phyloP scores from a whole-genome alignment of 2,113 vertebrate species.

The Martes martes region DNA sequence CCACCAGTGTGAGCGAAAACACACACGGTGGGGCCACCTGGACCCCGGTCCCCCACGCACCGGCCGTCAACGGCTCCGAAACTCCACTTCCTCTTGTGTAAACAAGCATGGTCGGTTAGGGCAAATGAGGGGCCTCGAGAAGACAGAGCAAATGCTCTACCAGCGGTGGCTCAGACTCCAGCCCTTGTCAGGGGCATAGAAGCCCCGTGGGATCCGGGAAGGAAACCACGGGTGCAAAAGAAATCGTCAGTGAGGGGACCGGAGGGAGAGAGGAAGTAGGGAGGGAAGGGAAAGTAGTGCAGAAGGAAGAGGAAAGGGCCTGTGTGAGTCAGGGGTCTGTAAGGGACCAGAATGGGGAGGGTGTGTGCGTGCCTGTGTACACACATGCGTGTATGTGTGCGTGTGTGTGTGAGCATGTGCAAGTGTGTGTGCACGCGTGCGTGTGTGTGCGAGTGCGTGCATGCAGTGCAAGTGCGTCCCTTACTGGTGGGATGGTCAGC shows the following conservation, averaged over 20 bases:
- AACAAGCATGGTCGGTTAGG: neutral
- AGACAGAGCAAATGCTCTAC: neutral
- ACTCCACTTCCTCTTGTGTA: neutral
- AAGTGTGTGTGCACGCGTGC: neutral
- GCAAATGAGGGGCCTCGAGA: neutral
- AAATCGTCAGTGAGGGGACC: neutral
- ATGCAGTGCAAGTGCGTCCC: neutral
- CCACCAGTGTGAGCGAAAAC: no score
- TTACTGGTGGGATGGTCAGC: neutral
- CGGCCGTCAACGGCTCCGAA: neutral
- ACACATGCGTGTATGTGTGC: fast-evolving
- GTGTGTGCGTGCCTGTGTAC: neutral
- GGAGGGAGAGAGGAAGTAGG: neutral
- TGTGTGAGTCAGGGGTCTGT: neutral
- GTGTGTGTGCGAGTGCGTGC: neutral
- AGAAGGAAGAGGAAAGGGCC: neutral
- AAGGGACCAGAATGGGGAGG: neutral
- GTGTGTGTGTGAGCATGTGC: neutral
- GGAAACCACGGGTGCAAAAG: neutral
- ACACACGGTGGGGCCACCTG: neutral
- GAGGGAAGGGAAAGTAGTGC: neutral
- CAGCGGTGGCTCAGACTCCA: fast-evolving
- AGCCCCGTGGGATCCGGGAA: fast-evolving
- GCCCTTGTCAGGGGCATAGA: fast-evolving
- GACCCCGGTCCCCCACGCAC: neutral